phyloP scores from a whole-genome alignment of 1,140 invertebrate genomes.

The Orius laevigatus region DNA sequence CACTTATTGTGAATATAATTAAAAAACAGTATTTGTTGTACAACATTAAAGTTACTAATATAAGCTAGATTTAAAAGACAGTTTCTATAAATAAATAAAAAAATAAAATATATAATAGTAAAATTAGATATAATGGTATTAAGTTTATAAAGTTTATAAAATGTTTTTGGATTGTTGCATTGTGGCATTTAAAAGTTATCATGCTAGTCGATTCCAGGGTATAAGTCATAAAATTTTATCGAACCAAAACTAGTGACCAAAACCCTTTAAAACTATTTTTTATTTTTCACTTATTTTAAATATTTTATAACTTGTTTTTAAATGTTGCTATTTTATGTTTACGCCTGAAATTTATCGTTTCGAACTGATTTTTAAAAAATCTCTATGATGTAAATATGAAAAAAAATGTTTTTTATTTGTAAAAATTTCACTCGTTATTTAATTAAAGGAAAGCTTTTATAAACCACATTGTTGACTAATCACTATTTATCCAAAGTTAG shows the following conservation, averaged over 20 bases:
- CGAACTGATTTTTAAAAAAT: too few relatives aligned
- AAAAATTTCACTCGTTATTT: background rate
- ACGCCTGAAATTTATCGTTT: too few relatives aligned
- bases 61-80: slow-evolving; percentile 13
- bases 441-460: background rate
- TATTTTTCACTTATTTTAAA: too few relatives aligned
- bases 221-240: slow-evolving; percentile 1
- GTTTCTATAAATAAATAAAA: slow-evolving; percentile 12
- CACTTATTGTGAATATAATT: slow-evolving; percentile 12
- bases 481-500: slow-evolving; percentile 14
- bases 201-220: slow-evolving; percentile 7
- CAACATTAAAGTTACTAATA: slow-evolving; percentile 17
- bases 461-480: slow-evolving; percentile 17
- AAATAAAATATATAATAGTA: slow-evolving; percentile 12
- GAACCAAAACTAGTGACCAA: background rate
- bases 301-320: too few relatives aligned
- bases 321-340: too few relatives aligned
- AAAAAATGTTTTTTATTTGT: too few relatives aligned
- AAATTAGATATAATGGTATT: slow-evolving; percentile 12
- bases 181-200: background rate
- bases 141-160: slow-evolving; percentile 14
- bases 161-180: slow-evolving; percentile 2
- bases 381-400: too few relatives aligned
- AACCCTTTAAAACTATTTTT: background rate
- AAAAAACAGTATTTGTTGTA: slow-evolving; percentile 12